Conservation (phyloP, 2,797 vertebrate species). For the Miichthys miiuy region DNA sequence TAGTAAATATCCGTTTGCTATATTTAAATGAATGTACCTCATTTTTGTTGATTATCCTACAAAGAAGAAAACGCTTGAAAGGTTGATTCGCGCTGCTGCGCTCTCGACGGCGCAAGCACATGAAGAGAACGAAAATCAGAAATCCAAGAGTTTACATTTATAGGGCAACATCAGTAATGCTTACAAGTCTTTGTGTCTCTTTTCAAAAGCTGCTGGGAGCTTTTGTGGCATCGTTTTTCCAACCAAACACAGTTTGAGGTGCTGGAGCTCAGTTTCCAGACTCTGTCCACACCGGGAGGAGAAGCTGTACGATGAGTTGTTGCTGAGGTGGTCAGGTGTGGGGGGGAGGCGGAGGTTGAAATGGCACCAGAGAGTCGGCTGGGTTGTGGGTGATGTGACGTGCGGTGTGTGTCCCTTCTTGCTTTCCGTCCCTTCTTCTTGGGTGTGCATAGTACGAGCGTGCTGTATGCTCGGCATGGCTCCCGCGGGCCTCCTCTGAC, state of each 20-base stretch:
- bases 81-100: slow-evolving; percentile 28
- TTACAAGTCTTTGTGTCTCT: slow-evolving; percentile 52
- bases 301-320: slow-evolving; percentile 66
- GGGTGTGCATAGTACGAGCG: slow-evolving; percentile 82
- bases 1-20: slow-evolving; percentile 84
- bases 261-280: slow-evolving; percentile 47
- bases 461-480: slow-evolving; percentile 48
- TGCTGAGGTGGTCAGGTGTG: slow-evolving; percentile 65
- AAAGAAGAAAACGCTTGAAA: slow-evolving; percentile 59
- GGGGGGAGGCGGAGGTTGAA: slow-evolving; percentile 38
- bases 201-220: slow-evolving; percentile 23
- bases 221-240: slow-evolving; percentile 19
- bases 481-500: slow-evolving; percentile 19
- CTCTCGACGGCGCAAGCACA: slow-evolving; percentile 15
- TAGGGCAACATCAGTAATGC: slow-evolving; percentile 71
- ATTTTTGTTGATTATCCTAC: slow-evolving; percentile 67
- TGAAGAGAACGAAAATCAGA: slow-evolving; percentile 18
- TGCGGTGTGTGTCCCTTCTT: slow-evolving; percentile 40
- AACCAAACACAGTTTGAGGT: slow-evolving; percentile 35
- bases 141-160: slow-evolving; percentile 62
- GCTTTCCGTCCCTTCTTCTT: slow-evolving; percentile 37
- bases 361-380: slow-evolving; percentile 80
- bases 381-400: slow-evolving; percentile 31
- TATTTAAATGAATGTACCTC: slow-evolving; percentile 79
- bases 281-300: slow-evolving; percentile 38